These are phyloP conservation scores for Eubasilissa splendida DNA, from an alignment of 2,888 invertebrate genomes.

Conservation along the genomic window DNA sequence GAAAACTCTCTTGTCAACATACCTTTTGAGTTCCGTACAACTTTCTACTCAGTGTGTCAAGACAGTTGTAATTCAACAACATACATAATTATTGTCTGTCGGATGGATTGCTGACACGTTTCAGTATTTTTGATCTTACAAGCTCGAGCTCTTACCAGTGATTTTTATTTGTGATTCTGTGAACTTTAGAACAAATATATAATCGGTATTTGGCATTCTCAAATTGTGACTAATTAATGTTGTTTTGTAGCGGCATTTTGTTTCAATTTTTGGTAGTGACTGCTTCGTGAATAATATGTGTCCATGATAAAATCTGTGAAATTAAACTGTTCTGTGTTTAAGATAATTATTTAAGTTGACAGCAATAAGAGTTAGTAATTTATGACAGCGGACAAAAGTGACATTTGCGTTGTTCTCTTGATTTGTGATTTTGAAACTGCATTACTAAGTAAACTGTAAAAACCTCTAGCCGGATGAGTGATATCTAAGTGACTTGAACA, in stretches of 20 bases:
- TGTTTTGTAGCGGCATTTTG: neutral
- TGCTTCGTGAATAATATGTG: no score
- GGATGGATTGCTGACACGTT: neutral
- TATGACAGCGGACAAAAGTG: neutral
- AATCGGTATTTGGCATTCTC: neutral
- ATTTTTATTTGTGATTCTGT: neutral
- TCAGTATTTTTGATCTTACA: conserved; percentile 1
- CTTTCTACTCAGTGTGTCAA: neutral
- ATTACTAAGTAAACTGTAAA: neutral
- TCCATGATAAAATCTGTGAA: neutral
- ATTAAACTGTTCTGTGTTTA: neutral
- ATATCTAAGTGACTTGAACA: neutral
- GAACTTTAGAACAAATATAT: neutral
- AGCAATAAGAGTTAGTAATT: neutral
- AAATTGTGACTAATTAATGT: neutral
- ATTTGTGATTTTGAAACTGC: neutral
- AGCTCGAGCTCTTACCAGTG: no score
- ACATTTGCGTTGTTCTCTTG: neutral
- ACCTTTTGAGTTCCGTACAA: neutral
- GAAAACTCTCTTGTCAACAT: conserved; percentile 11
- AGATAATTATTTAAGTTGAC: neutral
- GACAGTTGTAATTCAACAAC: neutral
- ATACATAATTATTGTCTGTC: neutral
- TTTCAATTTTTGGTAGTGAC: no score
- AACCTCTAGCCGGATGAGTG: neutral